Evolutionary conservation across 2,113 vertebrate species (phyloP), one percentile per base, ranked within the genome.

Genomic region (Azemiops feae): DNA sequence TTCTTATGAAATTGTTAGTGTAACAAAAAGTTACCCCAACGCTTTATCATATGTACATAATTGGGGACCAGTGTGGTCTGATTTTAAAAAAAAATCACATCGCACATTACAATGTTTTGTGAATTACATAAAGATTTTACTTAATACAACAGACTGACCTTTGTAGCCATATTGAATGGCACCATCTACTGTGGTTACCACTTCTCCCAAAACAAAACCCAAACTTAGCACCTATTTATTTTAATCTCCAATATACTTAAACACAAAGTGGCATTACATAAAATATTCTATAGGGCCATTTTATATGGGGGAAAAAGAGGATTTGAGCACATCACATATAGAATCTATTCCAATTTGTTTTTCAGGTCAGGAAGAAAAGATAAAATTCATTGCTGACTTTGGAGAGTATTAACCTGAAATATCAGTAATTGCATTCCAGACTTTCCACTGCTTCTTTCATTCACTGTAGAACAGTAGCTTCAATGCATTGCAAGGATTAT

Each of bases 51-150:
- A 97, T 97, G 92, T 98, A 97, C 98, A 97, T 96, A 97, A 92
- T 87, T 96, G 97, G 97, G 97, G 97, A 98, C 98, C 98, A 98
- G 96, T 98, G 97, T 98, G 98, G 97, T 98, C 98, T 97, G 96
- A 97, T 97, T 97, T 93, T 96, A 97, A 98, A 97, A 95, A 95
- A 98, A 97, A 95, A 95, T 97, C 97, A 97, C 97, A 97, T 98
- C 96, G 96, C 97, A 97, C 97, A 95, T 95, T 96, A 97, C 97
- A 97, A 96, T 97, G 97, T 94, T 95, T 95, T 96, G 96, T 97
- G 97, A 98, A 97, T 96, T 95, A 96, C 87, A 96, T 94, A 86
- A 93, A 96, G 92, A 81, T 93, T 96, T 95, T 92, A 95, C 47
- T 94, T 60, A 90, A 39, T 86, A 94, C 89, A 93, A 92, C 89